Base-by-base conservation (phyloP, 2,113 vertebrate genomes). In the Paracanthobrama guichenoti region DNA sequence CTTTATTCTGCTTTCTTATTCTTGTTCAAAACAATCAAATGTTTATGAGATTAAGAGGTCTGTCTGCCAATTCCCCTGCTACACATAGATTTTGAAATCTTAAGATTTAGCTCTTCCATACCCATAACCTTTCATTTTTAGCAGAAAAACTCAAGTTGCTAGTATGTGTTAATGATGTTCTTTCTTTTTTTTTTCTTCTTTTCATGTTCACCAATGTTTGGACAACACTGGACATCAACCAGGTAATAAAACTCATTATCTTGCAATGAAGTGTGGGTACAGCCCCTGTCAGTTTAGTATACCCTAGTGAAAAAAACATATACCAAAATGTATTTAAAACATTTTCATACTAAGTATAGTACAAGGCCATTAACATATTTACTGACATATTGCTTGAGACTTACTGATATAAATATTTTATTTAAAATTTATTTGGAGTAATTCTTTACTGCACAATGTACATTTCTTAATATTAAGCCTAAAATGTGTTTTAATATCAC, bases 191-290 rank as follows among this genome's bases (percentile, higher is more conserved):
- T 50, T 14, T 84, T 57, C 59, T 87, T 24, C 18, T 24, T 79
- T 35, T 22, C 53, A 67, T 77, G n/a, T 46, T 69, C 18, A 83
- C 83, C 42, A 28, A 14, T 46, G 10, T 39, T 62, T 85, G 75
- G 73, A 74, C 82, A 80, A 79, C 10, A n/a, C 39, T 83, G 59
- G 62, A 85, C 50, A 14, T 44, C 76, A 60, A 81, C 26, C 72
- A 89, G 87, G 87, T 89, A 77, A 88, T 83, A 75, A n/a, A 31
- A 46, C 16, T 50, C 24, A 48, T n/a, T 72, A 11, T 79, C n/a
- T 79, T 10, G 13, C 46, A 80, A 1, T 44, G 44, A 42, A 24
- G 10, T 46, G 4, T 76, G 16, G 55, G n/a, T 77, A 42, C 55
- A 72, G 48, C n/a, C 77, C 20, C 44, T 24, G 5, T 31, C 6